Evolutionary conservation across 2,113 vertebrate genomes (phyloP), one percentile per base, ranked within the genome.

Genomic region (Alaudala cheleensis): DNA sequence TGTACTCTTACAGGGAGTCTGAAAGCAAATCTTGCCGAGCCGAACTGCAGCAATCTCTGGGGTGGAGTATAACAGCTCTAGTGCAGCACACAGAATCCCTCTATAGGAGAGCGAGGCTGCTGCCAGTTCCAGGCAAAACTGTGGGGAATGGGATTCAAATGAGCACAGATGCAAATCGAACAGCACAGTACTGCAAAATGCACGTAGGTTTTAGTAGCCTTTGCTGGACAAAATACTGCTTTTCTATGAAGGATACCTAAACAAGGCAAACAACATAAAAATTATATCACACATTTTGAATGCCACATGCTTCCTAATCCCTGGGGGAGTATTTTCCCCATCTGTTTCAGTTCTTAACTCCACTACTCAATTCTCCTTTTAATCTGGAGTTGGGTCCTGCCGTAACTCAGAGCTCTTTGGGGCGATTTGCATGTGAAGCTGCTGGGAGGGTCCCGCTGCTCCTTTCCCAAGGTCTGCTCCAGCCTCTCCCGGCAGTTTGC

Each of bases 151-250:
- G 85, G 88, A 83, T 95, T 96, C 86, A 86, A 82, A 88, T 40
- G 72, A 94, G 82, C 69, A n/a, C 62, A 77, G 62, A 19, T 1
- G 7, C 24, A 64, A 93, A 94, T 70, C 0, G 8, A 91, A 45
- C 79, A 67, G 79, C 67, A 8, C 21, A 26, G 82, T 40, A 10
- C 86, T 88, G 69, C 79, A 71, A 78, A 90, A 71, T 24, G 67
- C 76, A 54, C 1, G 2, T 60, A 92, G 82, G 69, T 93, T 90
- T 93, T 95, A 88, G 88, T 53, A 44, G 81, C 82, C 92, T 95
- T 94, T 74, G 72, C 82, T 88, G 90, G 80, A 88, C 76, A 60
- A 92, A 93, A 96, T 60, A 53, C 50, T 56, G 79, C 58, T 92
- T 92, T 90, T 74, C 69, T 96, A 49, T 14, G 86, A 92, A 69